phyloP scores from a whole-genome alignment of 1,140 invertebrate species.

The Drosophila funebris region DNA sequence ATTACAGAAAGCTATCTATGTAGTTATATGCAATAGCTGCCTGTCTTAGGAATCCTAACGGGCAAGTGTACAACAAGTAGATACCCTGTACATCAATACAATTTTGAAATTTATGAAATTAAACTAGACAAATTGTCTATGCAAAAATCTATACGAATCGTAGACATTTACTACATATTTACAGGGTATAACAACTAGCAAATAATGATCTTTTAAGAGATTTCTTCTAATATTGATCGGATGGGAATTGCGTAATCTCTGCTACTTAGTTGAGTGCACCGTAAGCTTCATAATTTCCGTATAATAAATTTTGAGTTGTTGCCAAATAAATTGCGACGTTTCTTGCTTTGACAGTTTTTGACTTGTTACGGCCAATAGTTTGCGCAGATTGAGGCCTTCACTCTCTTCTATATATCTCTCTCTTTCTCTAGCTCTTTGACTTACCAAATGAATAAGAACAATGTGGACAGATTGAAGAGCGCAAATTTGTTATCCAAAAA shows the following conservation, averaged over 20 bases:
- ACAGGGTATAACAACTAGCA: too few species aligned
- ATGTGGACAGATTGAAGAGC: conserved; percentile 92
- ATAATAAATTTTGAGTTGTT: conserved; percentile 37
- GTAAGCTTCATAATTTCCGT: conserved; percentile 7
- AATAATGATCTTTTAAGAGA: not conserved
- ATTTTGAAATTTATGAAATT: too few species aligned
- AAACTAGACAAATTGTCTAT: too few species aligned
- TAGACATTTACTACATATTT: too few species aligned
- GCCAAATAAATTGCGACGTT: conserved; percentile 52
- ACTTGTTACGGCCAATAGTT: conserved; percentile 22
- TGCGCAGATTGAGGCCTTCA: conserved; percentile 41
- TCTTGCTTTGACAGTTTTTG: conserved; percentile 32
- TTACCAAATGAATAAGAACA: conserved; percentile 92
- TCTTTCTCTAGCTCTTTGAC: conserved; percentile 35
- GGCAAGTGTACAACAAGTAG: too few species aligned
- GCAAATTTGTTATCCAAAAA: conserved; percentile 92
- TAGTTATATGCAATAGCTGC: too few species aligned
- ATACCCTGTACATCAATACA: too few species aligned
- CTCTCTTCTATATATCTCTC: not conserved
- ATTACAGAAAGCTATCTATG: too few species aligned
- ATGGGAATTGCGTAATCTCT: not conserved
- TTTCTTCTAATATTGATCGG: not conserved
- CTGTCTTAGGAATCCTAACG: too few species aligned
- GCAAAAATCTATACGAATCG: too few species aligned
- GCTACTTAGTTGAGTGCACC: too few species aligned